Percentiles rank a stretch among this genome's conserved stretches.
phyloP scores from a whole-genome alignment of 2,113 vertebrate species.

The Albula glossodonta region DNA sequence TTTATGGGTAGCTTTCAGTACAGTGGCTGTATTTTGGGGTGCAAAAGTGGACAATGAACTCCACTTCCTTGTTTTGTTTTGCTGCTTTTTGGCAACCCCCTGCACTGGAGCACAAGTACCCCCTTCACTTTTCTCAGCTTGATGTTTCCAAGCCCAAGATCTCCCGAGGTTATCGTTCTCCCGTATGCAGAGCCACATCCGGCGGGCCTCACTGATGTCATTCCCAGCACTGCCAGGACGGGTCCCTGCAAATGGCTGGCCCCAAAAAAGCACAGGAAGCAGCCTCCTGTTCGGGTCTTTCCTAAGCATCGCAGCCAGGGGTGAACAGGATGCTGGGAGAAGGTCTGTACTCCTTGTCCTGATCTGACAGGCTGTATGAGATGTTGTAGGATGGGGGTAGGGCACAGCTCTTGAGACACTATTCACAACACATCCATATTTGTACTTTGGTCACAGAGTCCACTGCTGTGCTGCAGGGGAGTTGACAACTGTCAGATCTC shows the following conservation, averaged over 20 bases:
- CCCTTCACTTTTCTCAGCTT: neutral
- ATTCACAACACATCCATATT: neutral
- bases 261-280: slow-evolving; percentile 60
- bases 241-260: slow-evolving; percentile 45
- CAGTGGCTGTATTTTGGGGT: neutral
- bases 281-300: slow-evolving; percentile 45
- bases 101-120: neutral
- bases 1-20: neutral
- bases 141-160: neutral
- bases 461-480: neutral
- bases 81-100: neutral
- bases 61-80: slow-evolving; percentile 17
- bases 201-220: slow-evolving; percentile 40
- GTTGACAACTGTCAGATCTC: neutral
- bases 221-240: slow-evolving; percentile 35
- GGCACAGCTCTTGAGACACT: neutral
- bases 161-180: neutral
- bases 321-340: slow-evolving; percentile 1
- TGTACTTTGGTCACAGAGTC: neutral
- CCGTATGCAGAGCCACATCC: slow-evolving; percentile 51
- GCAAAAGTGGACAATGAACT: neutral
- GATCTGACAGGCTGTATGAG: neutral
- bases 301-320: slow-evolving; percentile 40
- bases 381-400: neutral
- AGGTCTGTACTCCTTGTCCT: neutral